phyloP scores from a whole-genome alignment of 2,113 vertebrate species.

The Nannospalax galili region DNA sequence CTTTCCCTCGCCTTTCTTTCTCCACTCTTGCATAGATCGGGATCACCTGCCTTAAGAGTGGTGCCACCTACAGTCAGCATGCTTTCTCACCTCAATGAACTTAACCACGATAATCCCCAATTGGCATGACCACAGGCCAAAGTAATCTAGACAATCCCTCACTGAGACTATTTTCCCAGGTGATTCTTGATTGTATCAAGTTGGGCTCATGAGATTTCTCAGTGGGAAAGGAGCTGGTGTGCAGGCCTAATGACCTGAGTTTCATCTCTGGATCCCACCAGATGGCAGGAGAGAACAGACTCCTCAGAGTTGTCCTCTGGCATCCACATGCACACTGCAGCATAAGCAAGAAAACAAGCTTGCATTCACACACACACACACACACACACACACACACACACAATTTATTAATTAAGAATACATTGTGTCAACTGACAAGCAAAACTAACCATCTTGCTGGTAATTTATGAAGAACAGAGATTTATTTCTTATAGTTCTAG shows the following conservation, averaged over 20 bases:
- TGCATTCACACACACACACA: background rate
- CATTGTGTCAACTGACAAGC: background rate
- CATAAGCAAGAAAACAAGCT: too few species aligned
- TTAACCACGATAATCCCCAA: background rate
- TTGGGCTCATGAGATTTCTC: background rate
- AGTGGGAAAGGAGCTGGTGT: too few species aligned
- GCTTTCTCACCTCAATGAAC: background rate
- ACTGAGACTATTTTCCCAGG: background rate
- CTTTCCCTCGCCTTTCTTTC: background rate
- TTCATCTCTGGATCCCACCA: background rate
- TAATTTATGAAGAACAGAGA: background rate
- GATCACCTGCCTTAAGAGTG: background rate
- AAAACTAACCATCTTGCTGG: background rate
- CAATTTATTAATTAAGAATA: background rate
- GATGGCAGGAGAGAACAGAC: background rate
- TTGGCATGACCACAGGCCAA: background rate
- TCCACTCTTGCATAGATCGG: background rate
- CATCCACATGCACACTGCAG: background rate
- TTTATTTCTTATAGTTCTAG: background rate
- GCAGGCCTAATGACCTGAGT: too few species aligned
- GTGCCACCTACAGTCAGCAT: background rate
- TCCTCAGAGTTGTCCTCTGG: background rate
- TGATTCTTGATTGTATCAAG: background rate
- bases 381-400: background rate
- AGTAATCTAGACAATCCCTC: background rate